These are phyloP conservation scores for Perognathus longimembris DNA, from an alignment of 2,113 vertebrate species.

Conservation along the genomic window DNA sequence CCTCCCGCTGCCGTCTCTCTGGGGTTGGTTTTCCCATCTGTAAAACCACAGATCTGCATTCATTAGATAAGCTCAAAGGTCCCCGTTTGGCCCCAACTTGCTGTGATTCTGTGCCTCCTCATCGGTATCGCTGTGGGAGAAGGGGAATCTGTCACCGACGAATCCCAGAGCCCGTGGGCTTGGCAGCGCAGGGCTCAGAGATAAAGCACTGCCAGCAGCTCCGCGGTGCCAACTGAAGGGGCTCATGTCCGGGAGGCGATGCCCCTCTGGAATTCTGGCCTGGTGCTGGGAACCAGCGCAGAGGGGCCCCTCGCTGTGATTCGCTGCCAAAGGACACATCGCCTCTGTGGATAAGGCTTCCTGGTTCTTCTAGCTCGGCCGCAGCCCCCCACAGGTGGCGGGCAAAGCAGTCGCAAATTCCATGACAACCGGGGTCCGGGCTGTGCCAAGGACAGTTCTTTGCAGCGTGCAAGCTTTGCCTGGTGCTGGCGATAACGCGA, in stretches of 20 bases:
- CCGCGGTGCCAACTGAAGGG: conserved; percentile 37
- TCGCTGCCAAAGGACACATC: conserved; percentile 72
- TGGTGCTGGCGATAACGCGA: conserved; percentile 45
- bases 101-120: conserved; percentile 14
- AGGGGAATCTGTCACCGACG: conserved; percentile 64
- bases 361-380: conserved; percentile 55
- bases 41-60: background rate
- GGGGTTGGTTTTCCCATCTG: background rate
- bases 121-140: conserved; percentile 56
- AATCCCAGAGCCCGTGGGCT: conserved; percentile 30
- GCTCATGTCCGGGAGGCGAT: conserved; percentile 24
- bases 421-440: background rate
- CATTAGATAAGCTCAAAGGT: conserved; percentile 22
- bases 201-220: conserved; percentile 61
- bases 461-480: background rate
- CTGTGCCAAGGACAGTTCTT: conserved; percentile 70
- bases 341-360: conserved; percentile 73
- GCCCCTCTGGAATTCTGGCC: conserved; percentile 61
- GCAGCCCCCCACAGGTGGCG: background rate
- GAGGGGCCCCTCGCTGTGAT: conserved; percentile 48
- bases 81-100: background rate
- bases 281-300: background rate
- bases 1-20: background rate
- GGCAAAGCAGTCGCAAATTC: conserved; percentile 34
- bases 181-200: conserved; percentile 58